phyloP scores from a whole-genome alignment of 2,797 vertebrate genomes.

The Kryptolebias ocellatus region DNA sequence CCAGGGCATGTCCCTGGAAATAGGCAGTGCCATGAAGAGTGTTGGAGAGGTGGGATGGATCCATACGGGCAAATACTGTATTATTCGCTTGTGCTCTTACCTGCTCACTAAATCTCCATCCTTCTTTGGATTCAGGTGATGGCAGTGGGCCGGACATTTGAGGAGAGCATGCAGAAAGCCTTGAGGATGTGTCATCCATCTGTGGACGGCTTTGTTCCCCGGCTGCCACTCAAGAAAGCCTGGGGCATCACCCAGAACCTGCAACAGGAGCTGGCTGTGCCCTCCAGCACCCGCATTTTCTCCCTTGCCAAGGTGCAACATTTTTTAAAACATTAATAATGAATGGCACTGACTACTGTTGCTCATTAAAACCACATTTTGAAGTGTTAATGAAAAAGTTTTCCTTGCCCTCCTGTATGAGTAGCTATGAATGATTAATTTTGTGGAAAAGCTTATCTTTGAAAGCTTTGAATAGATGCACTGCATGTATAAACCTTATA shows the following conservation, averaged over 20 bases:
- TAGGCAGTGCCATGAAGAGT: conserved; percentile 96
- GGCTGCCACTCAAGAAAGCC: conserved; percentile 89
- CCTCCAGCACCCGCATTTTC: conserved; percentile 90
- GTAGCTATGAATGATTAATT: conserved; percentile 34
- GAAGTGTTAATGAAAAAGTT: conserved; percentile 12
- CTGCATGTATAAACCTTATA: background rate
- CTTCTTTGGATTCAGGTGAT: conserved; percentile 85
- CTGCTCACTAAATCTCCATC: conserved; percentile 12
- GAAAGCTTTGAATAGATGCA: conserved; percentile 11
- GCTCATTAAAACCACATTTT: conserved; percentile 51
- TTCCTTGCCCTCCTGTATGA: conserved; percentile 6
- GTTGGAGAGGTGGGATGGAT: conserved; percentile 88
- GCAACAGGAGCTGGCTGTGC: conserved; percentile 86
- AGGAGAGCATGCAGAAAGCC: conserved; percentile 96
- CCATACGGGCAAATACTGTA: background rate
- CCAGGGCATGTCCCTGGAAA: conserved; percentile 86
- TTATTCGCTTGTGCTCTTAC: conserved; percentile 1
- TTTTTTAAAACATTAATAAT: conserved; percentile 43
- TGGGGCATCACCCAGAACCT: conserved; percentile 85
- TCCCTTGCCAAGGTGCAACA: conserved; percentile 91
- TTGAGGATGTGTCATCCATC: conserved; percentile 95
- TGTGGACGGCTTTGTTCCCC: conserved; percentile 88
- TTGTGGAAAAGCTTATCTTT: conserved; percentile 21
- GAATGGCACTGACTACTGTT: conserved; percentile 24
- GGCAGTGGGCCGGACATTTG: conserved; percentile 93